Evolutionary conservation across 1,140 invertebrate species (phyloP).

Genomic region (Chionoecetes opilio): DNA sequence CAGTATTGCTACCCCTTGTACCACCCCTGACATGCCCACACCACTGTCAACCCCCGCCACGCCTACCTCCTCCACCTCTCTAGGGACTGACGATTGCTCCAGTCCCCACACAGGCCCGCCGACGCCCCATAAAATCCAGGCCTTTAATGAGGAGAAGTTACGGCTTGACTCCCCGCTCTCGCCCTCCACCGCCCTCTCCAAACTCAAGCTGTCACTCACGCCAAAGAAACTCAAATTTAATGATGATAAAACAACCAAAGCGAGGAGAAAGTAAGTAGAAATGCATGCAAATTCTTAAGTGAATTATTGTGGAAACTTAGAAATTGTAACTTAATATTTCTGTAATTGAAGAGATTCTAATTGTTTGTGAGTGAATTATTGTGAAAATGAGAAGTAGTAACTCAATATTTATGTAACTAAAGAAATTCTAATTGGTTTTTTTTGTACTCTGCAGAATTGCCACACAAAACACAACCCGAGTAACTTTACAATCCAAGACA

Average conservation of each 20-base stretch:
- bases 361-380: neutral
- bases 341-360: too few species aligned
- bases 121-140: conserved; percentile 81
- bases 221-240: conserved; percentile 75
- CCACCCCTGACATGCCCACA: neutral
- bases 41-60: conserved; percentile 28
- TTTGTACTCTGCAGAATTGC: conserved; percentile 5
- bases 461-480: neutral
- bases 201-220: conserved; percentile 75
- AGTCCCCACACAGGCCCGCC: conserved; percentile 79
- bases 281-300: neutral
- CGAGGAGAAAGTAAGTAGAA: conserved; percentile 71
- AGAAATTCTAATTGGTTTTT: neutral
- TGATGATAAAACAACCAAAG: conserved; percentile 69
- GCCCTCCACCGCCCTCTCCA: conserved; percentile 69
- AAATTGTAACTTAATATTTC: neutral
- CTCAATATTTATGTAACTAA: neutral
- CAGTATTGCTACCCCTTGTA: neutral
- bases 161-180: conserved; percentile 79
- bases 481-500: neutral
- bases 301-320: neutral
- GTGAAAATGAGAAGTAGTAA: neutral
- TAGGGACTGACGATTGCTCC: conserved; percentile 64
- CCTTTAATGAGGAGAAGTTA: conserved; percentile 80
- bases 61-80: conserved; percentile 50